Conservation (phyloP, 2,888 invertebrate species). For the Phortica magna region DNA sequence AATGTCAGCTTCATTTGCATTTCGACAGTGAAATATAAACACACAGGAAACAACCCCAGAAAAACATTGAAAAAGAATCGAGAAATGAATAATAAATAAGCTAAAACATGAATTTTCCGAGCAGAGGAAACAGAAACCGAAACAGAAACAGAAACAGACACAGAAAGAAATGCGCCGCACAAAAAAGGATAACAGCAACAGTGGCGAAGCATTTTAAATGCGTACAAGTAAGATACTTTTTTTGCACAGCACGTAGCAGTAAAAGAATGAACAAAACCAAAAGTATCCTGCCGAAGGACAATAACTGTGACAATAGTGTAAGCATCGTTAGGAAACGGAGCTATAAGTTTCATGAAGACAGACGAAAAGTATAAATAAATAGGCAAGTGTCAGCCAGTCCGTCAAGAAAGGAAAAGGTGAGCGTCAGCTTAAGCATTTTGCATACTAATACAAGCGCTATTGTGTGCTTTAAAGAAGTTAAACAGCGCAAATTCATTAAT, state of each 20-base stretch:
- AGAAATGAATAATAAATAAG: constrained; percentile 62
- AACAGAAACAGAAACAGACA: no score
- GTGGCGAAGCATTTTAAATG: constrained; percentile 15
- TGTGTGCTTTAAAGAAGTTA: constrained; percentile 11
- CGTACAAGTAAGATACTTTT: constrained; percentile 24
- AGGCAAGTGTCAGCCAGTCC: not conserved
- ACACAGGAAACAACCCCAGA: constrained; percentile 38
- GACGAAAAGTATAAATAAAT: not conserved
- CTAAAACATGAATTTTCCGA: constrained; percentile 30
- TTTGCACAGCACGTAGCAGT: constrained; percentile 1
- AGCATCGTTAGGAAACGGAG: not conserved
- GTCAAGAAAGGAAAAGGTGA: constrained; percentile 1
- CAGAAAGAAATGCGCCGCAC: not conserved
- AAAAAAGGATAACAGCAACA: constrained; percentile 6
- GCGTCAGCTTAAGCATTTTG: constrained; percentile 30
- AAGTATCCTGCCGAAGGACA: constrained; percentile 13
- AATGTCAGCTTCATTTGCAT: constrained; percentile 38
- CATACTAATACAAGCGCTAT: constrained; percentile 24
- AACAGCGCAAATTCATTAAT: constrained; percentile 22
- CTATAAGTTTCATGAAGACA: constrained; percentile 17
- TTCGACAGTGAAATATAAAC: constrained; percentile 42
- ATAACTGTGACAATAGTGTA: not conserved
- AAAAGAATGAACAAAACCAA: not conserved
- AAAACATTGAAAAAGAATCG: constrained; percentile 47
- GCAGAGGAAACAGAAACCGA: not conserved